Evolutionary conservation across 2,888 invertebrate species (phyloP), one percentile per base, ranked within the genome.

Genomic region (Parasteatoda lunata): DNA sequence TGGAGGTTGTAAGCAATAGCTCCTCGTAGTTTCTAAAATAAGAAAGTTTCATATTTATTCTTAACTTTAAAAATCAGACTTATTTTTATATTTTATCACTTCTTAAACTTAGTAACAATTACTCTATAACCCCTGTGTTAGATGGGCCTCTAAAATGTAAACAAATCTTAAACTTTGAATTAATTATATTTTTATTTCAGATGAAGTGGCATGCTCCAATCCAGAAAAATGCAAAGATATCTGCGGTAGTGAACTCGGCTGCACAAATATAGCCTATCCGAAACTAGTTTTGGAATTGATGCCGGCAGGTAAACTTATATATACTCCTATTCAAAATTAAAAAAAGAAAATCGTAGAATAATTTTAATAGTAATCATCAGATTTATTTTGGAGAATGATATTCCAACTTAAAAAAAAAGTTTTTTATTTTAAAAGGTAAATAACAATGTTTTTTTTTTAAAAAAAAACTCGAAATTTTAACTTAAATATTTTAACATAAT

Each of bases 221-320:
- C 92, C 93, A 0, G 91, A 90, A 5, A 89, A 88, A 59, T 93
- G 93, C 89, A 89, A 91, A 69, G 76, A 89, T 47, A 90, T 92
- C 4, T 93, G 93, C 88, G 91, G 91, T 11, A 92, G 91, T 80
- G 88, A 90, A 45, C 89, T 90, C 11, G 93, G 93, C 5, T 93
- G 93, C 89, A 92, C 92, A 4, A 93, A 93, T 89, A 91, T 93
- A 70, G 93, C 93, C 30, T 93, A 93, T 89, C 93, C 93, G 0
- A 91, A 91, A 75, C 90, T 93, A 70, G 93, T 93, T 47, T 89
- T 93, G 47, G 90, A 92, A 49, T 90, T 93, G 48, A 91, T 93
- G 91, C 93, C 93, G 0, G 89, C 90, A 4, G 93, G 93, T 91
- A 59, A 86, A 68, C 30, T 30, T 30, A 30, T 30, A 30, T 30